A percentile compares a stretch with the other conserved stretches of the same genome.
phyloP scores from a whole-genome alignment of 1,140 invertebrate genomes.

The Cyclina sinensis region DNA sequence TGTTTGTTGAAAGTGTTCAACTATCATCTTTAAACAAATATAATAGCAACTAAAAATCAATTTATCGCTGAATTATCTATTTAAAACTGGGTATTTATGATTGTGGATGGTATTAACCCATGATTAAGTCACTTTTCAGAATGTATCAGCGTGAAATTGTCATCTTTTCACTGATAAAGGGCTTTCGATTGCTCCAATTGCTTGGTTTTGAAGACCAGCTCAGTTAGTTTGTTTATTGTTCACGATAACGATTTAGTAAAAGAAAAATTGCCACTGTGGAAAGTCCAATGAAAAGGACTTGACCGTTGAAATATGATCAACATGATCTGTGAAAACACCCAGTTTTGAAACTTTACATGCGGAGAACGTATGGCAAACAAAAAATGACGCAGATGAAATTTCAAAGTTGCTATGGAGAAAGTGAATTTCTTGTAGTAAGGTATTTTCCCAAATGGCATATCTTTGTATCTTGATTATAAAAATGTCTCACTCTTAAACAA shows the following conservation, averaged over 20 bases:
- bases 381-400: neutral
- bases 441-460: neutral
- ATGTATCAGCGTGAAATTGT: conserved; percentile 65
- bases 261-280: conserved; percentile 48
- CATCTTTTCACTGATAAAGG: conserved; percentile 70
- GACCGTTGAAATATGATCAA: conserved; percentile 16
- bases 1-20: conserved; percentile 36
- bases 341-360: conserved; percentile 14
- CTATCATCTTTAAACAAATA: conserved; percentile 56
- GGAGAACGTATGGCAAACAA: conserved; percentile 2
- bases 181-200: conserved; percentile 49
- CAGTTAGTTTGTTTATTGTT: conserved; percentile 55
- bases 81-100: conserved; percentile 54
- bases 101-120: conserved; percentile 51
- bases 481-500: too few relatives aligned
- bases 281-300: conserved; percentile 28
- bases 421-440: neutral
- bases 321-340: conserved; percentile 16
- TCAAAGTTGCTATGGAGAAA: conserved; percentile 18
- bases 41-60: conserved; percentile 59
- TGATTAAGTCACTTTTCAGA: conserved; percentile 59
- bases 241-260: conserved; percentile 52
- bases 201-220: conserved; percentile 25
- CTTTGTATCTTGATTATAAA: too few relatives aligned
- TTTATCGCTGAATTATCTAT: conserved; percentile 60